Percentiles rank a stretch among this genome's conserved stretches.
These are phyloP conservation scores for Tetramorium alpestre DNA, from an alignment of 1,140 invertebrate species.

Conservation along the genomic window DNA sequence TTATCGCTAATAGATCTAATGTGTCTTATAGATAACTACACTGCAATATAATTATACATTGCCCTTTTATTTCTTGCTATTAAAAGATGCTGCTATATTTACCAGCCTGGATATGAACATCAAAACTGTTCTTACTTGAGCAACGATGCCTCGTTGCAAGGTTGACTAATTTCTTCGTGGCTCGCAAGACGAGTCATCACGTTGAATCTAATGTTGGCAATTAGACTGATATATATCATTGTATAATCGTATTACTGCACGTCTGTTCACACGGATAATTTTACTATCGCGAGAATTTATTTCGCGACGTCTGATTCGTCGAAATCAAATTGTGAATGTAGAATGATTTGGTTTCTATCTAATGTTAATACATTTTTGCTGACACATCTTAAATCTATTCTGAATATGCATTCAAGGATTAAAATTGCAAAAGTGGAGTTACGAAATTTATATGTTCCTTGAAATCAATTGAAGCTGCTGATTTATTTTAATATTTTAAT, in stretches of 20 bases:
- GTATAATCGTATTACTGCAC: conserved; percentile 30
- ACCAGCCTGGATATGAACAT: neutral
- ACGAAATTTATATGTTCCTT: neutral
- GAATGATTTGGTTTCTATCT: conserved; percentile 24
- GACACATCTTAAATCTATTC: neutral
- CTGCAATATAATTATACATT: neutral
- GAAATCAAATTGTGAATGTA: conserved; percentile 19
- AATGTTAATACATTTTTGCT: neutral
- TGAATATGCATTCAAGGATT: neutral
- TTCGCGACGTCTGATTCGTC: conserved; percentile 18
- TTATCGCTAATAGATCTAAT: neutral
- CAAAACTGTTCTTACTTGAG: neutral
- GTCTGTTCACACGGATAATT: conserved; percentile 1
- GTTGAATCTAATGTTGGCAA: conserved; percentile 14
- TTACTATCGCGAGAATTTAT: conserved; percentile 11
- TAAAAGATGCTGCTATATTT: neutral
- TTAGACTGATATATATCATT: conserved; percentile 40
- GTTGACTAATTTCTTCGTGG: conserved; percentile 37
- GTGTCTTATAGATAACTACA: neutral
- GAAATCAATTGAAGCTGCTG: neutral
- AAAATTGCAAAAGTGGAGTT: neutral
- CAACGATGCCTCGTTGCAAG: conserved; percentile 6
- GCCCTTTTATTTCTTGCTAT: neutral
- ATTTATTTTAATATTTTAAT: conserved; percentile 5
- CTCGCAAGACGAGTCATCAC: neutral